A percentile compares a stretch with the other conserved stretches of the same genome.
phyloP scores from a whole-genome alignment of 2,888 invertebrate genomes.

The Erpobdella octoculata region DNA sequence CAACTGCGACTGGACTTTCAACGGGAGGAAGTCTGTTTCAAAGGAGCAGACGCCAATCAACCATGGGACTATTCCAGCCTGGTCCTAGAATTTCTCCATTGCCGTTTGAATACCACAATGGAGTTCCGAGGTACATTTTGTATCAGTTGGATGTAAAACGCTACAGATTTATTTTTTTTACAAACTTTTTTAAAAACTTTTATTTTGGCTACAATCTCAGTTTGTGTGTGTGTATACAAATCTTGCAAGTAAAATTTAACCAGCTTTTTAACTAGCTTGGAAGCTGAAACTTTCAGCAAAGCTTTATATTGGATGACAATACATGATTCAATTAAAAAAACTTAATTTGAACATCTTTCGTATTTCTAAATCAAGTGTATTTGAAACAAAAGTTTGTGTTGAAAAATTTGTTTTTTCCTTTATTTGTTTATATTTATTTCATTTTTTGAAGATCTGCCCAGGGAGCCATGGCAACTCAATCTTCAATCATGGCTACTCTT shows the following conservation, averaged over 20 bases:
- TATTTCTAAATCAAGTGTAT: not conserved
- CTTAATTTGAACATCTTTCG: not conserved
- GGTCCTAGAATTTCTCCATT: conserved; percentile 18
- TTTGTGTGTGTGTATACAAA: no score
- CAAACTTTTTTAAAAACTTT: not conserved
- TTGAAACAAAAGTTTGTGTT: not conserved
- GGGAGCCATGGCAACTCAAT: no score
- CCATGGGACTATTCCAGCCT: conserved; percentile 9
- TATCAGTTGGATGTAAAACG: not conserved
- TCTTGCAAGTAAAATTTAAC: no score
- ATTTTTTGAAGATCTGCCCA: no score
- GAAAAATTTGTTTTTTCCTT: no score
- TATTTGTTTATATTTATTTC: no score
- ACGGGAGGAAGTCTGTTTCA: not conserved
- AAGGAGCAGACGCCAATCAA: conserved; percentile 17
- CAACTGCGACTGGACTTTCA: not conserved
- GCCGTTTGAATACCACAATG: conserved; percentile 18
- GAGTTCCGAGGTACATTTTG: conserved; percentile 4
- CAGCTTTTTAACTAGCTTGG: no score
- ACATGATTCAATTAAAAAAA: not conserved
- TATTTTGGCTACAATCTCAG: no score
- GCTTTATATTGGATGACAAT: not conserved
- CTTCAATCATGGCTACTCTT: not conserved
- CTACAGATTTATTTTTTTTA: not conserved
- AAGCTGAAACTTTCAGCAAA: no score